Evolutionary conservation across 2,113 vertebrate species (phyloP), one percentile per base, ranked within the genome.

Genomic region (Recurvirostra avosetta): DNA sequence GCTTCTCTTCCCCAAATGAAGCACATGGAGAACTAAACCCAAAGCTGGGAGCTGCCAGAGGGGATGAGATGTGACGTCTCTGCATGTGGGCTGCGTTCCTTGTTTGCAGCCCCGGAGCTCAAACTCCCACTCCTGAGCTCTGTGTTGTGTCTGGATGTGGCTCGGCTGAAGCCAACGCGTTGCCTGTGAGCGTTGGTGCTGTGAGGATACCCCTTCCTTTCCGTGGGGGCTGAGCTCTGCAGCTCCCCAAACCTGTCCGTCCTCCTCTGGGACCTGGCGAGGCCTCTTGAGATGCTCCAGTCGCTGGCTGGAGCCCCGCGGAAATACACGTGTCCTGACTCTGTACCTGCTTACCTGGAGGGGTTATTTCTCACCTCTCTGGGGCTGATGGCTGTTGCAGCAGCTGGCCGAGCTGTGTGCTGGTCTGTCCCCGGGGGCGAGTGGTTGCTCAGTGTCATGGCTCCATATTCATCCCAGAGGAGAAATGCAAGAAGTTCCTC

Each of bases 61-160:
- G 6, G 45, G 36, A 8, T 6, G 45, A 66, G 34, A 40, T 74
- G 41, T 70, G 55, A 67, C 0, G 1, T 77, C 29, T 74, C 76
- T 15, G 5, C 0, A 0, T 1, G 3, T 52, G 59, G 76, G 72
- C 45, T 84, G 72, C 1, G 0, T 79, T 68, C 30, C 23, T 47
- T 87, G 41, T 89, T 94, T 94, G 87, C 22, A 91, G 67, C 73
- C 65, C 73, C 4, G 22, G 65, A 84, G 76, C 80, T 87, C 41
- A 32, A 45, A 89, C 92, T 91, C 65, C 50, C 45, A 74, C 65
- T 84, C 38, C 29, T 66, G 50, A 16, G 81, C 73, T 93, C 36
- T 1, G 2, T 2, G 3, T 55, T 79, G 26, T 76, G 75, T 36
- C 79, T 88, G 75, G 22, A 36, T 58, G 36, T 7, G 8, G 52